These are phyloP conservation scores for Anoplopoma fimbria DNA, from an alignment of 2,113 vertebrate species.

Conservation along the genomic window DNA sequence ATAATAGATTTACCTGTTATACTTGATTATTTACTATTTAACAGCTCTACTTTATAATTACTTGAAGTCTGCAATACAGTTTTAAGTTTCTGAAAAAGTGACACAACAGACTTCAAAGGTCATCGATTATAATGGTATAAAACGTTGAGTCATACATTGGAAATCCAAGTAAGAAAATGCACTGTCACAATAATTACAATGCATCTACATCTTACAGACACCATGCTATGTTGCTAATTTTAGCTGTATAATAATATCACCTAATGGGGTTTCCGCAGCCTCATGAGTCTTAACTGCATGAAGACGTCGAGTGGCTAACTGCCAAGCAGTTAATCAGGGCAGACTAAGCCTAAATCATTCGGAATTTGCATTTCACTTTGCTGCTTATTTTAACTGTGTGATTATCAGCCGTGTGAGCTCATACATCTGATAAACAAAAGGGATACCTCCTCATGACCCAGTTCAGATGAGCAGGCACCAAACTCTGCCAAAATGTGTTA, in stretches of 20 bases:
- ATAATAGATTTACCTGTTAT: not conserved
- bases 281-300: conserved; percentile 51
- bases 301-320: conserved; percentile 62
- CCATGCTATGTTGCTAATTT: conserved; percentile 35
- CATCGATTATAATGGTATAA: not conserved
- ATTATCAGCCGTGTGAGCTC: too few species aligned
- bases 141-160: not conserved
- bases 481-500: conserved; percentile 41
- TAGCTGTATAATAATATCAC: conserved; percentile 45
- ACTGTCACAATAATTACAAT: not conserved
- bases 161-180: not conserved
- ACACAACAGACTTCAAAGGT: not conserved
- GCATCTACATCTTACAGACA: not conserved
- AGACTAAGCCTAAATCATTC: conserved; percentile 64
- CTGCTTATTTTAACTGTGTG: conserved; percentile 62
- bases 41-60: not conserved
- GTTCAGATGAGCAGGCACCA: conserved; percentile 33
- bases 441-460: conserved; percentile 55
- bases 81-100: not conserved
- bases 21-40: not conserved
- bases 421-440: conserved; percentile 59
- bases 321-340: conserved; percentile 73
- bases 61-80: not conserved
- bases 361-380: conserved; percentile 69
- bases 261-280: conserved; percentile 51